These are phyloP conservation scores for Odocoileus virginianus DNA, from an alignment of 2,113 vertebrate species.

Conservation along the genomic window DNA sequence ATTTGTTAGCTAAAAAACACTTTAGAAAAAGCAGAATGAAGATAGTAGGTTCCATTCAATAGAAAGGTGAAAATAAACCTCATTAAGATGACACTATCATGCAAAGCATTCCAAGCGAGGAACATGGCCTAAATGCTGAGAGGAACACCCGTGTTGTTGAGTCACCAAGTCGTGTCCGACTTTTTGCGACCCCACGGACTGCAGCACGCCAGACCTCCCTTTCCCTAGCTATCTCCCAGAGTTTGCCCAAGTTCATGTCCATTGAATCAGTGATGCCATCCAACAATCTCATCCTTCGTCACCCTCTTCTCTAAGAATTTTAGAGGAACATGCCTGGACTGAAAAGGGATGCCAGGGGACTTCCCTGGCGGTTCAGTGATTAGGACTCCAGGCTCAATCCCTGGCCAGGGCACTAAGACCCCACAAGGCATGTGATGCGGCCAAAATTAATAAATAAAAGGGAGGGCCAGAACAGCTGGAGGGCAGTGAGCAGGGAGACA, in stretches of 20 bases:
- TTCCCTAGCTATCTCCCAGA: not conserved
- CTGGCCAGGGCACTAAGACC: not conserved
- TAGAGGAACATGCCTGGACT: not conserved
- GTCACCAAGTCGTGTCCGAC: not conserved
- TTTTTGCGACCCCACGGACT: not conserved
- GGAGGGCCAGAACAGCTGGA: not conserved
- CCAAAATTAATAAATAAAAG: not conserved
- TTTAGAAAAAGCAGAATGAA: not conserved
- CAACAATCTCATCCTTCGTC: not conserved
- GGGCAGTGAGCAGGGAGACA: not conserved
- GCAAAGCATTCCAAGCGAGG: not conserved
- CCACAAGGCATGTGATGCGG: not conserved
- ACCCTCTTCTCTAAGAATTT: not conserved
- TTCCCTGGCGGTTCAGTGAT: not conserved
- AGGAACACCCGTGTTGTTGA: not conserved
- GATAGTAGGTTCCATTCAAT: not conserved
- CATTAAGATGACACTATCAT: not conserved
- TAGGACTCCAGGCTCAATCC: not conserved
- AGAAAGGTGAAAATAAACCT: not conserved
- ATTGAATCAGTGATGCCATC: not conserved
- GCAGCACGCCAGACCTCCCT: not conserved
- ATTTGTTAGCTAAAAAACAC: not conserved
- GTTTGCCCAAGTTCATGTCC: not conserved
- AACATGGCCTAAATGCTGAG: not conserved
- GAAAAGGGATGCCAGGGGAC: not conserved